Percentiles rank a stretch among this genome's conserved stretches.
Conservation (phyloP, 2,888 invertebrate species). For the Cataglyphis cursor region DNA sequence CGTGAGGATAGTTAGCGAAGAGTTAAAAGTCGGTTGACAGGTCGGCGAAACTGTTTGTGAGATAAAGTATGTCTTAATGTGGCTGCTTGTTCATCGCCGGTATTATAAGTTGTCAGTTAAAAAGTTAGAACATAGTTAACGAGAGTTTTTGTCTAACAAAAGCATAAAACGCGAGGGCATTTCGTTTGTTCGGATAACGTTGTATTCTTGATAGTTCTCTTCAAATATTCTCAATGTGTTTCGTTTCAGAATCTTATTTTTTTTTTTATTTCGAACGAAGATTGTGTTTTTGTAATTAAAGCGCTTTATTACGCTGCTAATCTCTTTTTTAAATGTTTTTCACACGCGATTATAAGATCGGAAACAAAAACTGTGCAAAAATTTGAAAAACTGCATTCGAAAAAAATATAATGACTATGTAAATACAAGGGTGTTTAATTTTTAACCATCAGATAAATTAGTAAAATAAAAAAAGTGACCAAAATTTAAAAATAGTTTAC, state of each 20-base stretch:
- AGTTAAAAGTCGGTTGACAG: constrained; percentile 50
- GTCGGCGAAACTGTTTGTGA: constrained; percentile 34
- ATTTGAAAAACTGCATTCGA: background rate
- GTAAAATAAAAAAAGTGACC: background rate
- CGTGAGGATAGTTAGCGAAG: constrained; percentile 42
- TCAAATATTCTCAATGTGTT: background rate
- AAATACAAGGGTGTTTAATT: background rate
- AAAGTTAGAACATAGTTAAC: constrained; percentile 69
- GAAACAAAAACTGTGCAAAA: background rate
- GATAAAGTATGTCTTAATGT: constrained; percentile 45
- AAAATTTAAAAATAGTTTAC: background rate
- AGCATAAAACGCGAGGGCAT: constrained; percentile 38
- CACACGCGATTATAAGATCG: background rate
- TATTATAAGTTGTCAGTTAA: constrained; percentile 63
- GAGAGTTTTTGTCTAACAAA: constrained; percentile 65
- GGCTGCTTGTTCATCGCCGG: constrained; percentile 20
- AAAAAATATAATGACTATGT: background rate
- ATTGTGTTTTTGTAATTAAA: background rate
- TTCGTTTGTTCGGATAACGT: constrained; percentile 34
- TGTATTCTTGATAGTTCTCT: constrained; percentile 53
- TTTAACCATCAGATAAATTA: background rate
- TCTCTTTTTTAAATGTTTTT: background rate
- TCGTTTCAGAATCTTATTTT: background rate
- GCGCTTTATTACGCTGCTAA: background rate
- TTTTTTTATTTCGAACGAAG: background rate